These are phyloP conservation scores for Alfaro cultratus DNA, from an alignment of 2,797 vertebrate genomes.

Conservation along the genomic window DNA sequence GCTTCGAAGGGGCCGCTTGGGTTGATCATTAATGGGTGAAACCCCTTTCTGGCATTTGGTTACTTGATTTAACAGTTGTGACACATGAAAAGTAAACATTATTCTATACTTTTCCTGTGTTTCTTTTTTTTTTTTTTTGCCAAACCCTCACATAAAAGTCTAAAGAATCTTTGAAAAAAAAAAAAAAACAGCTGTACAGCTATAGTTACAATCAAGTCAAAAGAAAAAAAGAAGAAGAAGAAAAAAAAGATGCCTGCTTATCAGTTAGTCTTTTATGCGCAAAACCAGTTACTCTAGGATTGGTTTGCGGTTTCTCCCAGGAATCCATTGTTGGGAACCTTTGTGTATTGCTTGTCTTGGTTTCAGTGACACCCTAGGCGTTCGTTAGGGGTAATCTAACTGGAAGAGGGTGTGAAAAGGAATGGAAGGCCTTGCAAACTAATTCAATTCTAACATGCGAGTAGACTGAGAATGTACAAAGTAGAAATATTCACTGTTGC, in stretches of 20 bases:
- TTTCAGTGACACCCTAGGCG: constrained; percentile 3
- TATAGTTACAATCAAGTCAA: background rate
- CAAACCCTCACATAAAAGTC: background rate
- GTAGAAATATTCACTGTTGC: background rate
- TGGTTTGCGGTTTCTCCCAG: background rate
- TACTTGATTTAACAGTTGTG: background rate
- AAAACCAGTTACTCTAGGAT: constrained; percentile 10
- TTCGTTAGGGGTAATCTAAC: background rate
- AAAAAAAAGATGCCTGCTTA: no score
- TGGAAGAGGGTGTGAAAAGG: background rate
- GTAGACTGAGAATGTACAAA: background rate
- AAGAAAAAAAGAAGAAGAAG: background rate
- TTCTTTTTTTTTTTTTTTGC: background rate
- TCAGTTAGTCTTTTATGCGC: background rate
- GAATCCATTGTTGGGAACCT: background rate
- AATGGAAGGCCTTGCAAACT: background rate
- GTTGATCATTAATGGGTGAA: background rate
- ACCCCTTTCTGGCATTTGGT: background rate
- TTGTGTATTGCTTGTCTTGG: background rate
- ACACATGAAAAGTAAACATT: background rate
- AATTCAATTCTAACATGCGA: background rate
- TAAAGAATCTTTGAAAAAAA: background rate
- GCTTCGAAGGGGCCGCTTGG: background rate
- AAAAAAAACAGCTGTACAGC: background rate
- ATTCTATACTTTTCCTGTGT: background rate